Evolutionary conservation across 2,888 invertebrate genomes (phyloP).

Genomic region (Tethea ocularis): DNA sequence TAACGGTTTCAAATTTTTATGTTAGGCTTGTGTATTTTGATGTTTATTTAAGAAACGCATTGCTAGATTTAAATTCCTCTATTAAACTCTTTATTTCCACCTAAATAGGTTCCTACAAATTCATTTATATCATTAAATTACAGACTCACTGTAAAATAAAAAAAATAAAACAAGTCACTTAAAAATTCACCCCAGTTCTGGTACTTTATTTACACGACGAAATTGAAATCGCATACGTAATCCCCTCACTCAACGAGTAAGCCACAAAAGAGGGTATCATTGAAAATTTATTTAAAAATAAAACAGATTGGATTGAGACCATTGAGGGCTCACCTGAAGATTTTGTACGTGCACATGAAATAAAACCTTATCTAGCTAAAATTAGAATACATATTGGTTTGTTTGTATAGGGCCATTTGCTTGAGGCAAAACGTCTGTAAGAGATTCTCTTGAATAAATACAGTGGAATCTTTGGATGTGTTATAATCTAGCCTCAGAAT

Average conservation of each 20-base stretch:
- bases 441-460: background rate
- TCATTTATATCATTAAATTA: background rate
- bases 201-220: background rate
- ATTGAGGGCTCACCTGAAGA: constrained; percentile 4
- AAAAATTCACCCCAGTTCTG: background rate
- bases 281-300: constrained; percentile 18
- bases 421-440: background rate
- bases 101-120: no score
- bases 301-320: constrained; percentile 13
- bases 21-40: background rate
- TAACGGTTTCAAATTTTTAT: background rate
- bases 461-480: background rate
- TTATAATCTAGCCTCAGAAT: background rate
- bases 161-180: background rate
- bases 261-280: constrained; percentile 11
- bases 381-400: background rate
- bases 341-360: background rate
- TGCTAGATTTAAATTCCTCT: no score
- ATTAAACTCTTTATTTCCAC: no score
- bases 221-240: constrained; percentile 5
- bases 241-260: background rate
- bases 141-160: background rate
- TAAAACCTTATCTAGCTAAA: background rate
- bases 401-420: background rate
- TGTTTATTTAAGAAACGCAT: no score